Evolutionary conservation across 1,140 invertebrate genomes (phyloP), one percentile per base, ranked within the genome.

Genomic region (Microplitis demolitor): DNA sequence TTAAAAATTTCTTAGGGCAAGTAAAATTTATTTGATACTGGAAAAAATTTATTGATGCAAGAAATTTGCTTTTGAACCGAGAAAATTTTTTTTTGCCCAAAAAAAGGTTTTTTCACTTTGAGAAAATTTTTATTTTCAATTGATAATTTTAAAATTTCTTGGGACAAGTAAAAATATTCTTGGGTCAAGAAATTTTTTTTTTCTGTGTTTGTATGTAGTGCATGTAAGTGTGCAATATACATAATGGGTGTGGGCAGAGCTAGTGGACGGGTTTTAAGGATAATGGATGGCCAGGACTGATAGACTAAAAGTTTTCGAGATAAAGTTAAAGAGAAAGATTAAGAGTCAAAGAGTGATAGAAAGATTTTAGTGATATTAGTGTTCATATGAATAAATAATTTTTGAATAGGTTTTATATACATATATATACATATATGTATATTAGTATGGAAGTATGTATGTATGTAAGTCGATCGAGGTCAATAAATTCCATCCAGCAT

Each of bases 401-500:
- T n/a, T 67, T 58, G 51, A 45, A 60, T 50, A 34, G 53, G 14
- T 4, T 50, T 24, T 24, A 24, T 24, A 24, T 24, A 24, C 24
- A 24, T 24, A 24, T 24, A 24, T 24, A 66, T 61, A 56, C 31
- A 61, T 35, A 68, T 24, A 53, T 72, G 16, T 54, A 66, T 69
- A 37, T 66, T 53, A 56, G 69, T 11, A 61, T 58, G 34, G 45
- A 62, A 34, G 66, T 74, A 73, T 71, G 66, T 16, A 76, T 54
- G n/a, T 66, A 63, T 68, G 66, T 33, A 73, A 73, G 62, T 53
- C 60, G 62, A 67, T 70, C 33, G 50, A 68, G 56, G 56, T 66
- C 34, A 66, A 56, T 66, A 56, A 82, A 82, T 84, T 76, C 81
- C 74, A 87, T 86, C 84, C 84, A 87, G 85, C 86, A 87, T 86